Base-by-base conservation (phyloP, 23 tunicate species). In the Ciona savignyi region DNA sequence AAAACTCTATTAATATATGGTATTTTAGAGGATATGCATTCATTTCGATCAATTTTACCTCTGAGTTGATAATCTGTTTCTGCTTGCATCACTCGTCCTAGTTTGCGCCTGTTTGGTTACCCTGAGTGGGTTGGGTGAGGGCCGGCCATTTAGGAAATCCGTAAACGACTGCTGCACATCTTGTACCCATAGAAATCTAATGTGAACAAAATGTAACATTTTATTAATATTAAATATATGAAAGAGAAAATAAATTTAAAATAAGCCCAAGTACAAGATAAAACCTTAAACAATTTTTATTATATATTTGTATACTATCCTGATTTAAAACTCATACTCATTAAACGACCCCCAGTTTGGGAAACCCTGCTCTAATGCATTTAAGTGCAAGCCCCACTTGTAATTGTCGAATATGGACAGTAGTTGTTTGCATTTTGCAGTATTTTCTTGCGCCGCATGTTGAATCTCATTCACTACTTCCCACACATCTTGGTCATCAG, bases 81-180 rank as follows among this genome's bases (percentile, higher is more conserved):
- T 51, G 26, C 79, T 82, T 29, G 60, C 66, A 48, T 67, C 75
- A 23, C 73, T 77, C 25, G 63, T 76, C 62, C 62, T 80, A 64
- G 32, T 72, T 11, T 82, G 96, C 56, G 96, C 77, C 34, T 74
- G 81, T 60, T 81, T 81, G 32, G 86, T 73, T 4, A 81, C 68
- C 26, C 89, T 86, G 1, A 91, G 80, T n/a, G 97, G 91, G 70
- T 91, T 85, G 20, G 97, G 91, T 51, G 87, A 84, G 23, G 97
- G 97, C 32, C 87, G 80, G 33, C 91, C 97, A 60, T 80, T 84
- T 25, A 91, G 83, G 32, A 91, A 91, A 64, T 85, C 97, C 31
- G 42, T 75, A 51, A 91, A 91, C 3, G 91, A 91, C 62, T 85
- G 88, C 78, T 91, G 84, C 3, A 85, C 91, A 71, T 91, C 97